Conservation (phyloP, 2,797 vertebrate species). For the Cossypha niveicapilla region DNA sequence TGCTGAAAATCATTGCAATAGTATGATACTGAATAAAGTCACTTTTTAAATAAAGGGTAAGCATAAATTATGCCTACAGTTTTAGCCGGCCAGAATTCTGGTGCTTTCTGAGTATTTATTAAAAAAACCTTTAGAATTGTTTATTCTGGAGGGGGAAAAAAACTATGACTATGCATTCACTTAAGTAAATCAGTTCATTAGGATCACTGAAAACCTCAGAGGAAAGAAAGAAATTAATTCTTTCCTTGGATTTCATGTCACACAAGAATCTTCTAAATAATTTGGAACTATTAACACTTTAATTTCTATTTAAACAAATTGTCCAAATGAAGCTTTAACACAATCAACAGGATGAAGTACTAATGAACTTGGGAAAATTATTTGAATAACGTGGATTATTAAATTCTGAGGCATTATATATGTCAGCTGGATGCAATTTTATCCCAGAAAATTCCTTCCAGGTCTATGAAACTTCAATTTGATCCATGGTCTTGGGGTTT, state of each 20-base stretch:
- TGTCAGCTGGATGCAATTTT: neutral
- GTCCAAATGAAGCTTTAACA: neutral
- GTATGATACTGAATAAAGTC: neutral
- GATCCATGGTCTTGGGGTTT: rapidly evolving
- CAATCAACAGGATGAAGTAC: neutral
- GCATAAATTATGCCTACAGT: neutral
- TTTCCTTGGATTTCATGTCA: neutral
- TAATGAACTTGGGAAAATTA: neutral
- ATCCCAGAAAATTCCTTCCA: neutral
- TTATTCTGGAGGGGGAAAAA: neutral
- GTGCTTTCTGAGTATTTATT: neutral
- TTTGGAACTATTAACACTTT: neutral
- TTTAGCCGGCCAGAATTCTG: neutral
- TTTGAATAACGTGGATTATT: neutral
- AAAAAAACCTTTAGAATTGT: neutral
- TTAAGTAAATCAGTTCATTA: neutral
- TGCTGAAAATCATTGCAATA: neutral
- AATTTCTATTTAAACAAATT: neutral
- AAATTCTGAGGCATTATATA: neutral
- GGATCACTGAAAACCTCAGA: neutral
- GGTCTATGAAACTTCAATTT: neutral
- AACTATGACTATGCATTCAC: neutral
- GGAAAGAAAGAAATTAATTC: neutral
- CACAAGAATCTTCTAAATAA: neutral
- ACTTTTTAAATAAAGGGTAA: neutral